Evolutionary conservation across 1,140 invertebrate genomes (phyloP), one percentile per base, ranked within the genome.

Genomic region (Nomia melanderi): DNA sequence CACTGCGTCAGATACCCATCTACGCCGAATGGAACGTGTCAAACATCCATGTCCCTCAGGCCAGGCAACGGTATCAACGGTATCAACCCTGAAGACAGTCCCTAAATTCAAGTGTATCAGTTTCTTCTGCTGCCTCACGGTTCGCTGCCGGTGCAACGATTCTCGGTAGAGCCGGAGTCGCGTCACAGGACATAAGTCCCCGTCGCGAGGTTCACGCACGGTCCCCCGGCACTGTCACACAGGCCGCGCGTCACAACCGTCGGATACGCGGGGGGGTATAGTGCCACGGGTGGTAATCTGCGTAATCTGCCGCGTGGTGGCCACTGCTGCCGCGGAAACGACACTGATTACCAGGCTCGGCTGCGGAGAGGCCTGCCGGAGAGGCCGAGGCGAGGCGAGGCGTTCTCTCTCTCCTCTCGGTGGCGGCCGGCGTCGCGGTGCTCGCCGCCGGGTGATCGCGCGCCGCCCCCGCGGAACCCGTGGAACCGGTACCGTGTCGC

Each of bases 271-370:
- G 39, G 31, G 47, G 29, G 60, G 27, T 66, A 53, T 59, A 57
- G 50, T 69, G 77, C n/a, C n/a, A n/a, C n/a, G n/a, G n/a, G n/a
- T n/a, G n/a, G n/a, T 84, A 84, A 83, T 87, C 79, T 74, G 80
- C 79, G 79, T 86, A 87, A 88, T 89, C 88, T 81, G 79, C 59
- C 81, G 88, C 89, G 90, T 90, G 87, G 88, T 89, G 87, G 87
- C 88, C 87, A 84, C 86, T 86, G 84, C 90, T 91, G 89, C 86
- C 89, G 90, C 90, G 90, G 89, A 91, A 90, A 92, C 91, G 90
- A 90, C 91, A 92, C 91, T 92, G 91, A 91, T 92, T 92, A 90
- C 89, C 85, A 17, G 84, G 89, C 85, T 88, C 84, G 83, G 57
- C 80, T 81, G 72, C 77, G 80, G 82, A 86, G 74, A 84, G 83